These are phyloP conservation scores for Ophion ellenae DNA, from an alignment of 2,888 invertebrate genomes.

Conservation along the genomic window DNA sequence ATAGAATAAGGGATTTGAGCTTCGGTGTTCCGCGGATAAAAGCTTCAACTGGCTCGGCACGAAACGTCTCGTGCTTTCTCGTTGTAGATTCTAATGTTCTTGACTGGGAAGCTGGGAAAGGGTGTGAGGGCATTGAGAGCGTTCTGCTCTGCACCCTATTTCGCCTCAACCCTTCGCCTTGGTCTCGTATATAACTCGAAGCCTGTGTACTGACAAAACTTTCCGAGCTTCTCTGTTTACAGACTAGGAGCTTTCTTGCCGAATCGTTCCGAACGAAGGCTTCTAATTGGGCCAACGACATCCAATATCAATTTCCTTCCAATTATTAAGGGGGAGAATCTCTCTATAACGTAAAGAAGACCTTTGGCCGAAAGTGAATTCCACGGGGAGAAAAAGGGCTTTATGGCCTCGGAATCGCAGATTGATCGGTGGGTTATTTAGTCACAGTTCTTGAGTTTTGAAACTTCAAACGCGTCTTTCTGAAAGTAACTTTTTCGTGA, in stretches of 20 bases:
- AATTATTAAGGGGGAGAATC: background rate
- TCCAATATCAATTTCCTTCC: background rate
- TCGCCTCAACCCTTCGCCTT: constrained; percentile 33
- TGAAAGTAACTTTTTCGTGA: no score
- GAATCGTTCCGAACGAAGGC: constrained; percentile 17
- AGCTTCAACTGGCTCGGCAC: constrained; percentile 18
- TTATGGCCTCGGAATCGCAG: no score
- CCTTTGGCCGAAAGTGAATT: no score
- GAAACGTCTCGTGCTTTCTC: constrained; percentile 37
- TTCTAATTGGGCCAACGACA: constrained; percentile 1
- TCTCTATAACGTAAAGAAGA: no score
- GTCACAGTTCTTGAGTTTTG: no score
- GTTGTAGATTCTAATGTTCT: constrained; percentile 50
- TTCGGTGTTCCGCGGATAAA: constrained; percentile 57
- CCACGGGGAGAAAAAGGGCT: no score
- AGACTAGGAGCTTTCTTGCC: constrained; percentile 7
- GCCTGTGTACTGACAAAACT: constrained; percentile 17
- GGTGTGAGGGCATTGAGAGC: constrained; percentile 32
- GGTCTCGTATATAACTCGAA: constrained; percentile 31
- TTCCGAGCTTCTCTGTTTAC: constrained; percentile 3
- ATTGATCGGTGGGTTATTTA: no score
- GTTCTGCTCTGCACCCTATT: constrained; percentile 26
- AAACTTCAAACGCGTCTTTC: no score
- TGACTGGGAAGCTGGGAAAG: constrained; percentile 38
- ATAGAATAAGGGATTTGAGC: constrained; percentile 65